Base-by-base conservation (phyloP, 2,113 vertebrate genomes). In the Dromaius novaehollandiae region DNA sequence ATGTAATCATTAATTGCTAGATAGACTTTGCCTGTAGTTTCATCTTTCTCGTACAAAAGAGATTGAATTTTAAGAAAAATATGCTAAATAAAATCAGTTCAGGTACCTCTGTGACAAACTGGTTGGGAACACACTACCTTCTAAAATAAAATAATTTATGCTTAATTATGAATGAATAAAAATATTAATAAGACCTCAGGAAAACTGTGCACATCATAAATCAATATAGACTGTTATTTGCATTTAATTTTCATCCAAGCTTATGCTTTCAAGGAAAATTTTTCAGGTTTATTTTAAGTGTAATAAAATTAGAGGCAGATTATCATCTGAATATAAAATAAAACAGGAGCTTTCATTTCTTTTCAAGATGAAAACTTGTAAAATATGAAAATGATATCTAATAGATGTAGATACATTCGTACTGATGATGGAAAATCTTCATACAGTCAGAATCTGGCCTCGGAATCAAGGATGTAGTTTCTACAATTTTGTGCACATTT, bases 81-180 rank as follows among this genome's bases (percentile, higher is more conserved):
- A 36, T 38, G 20, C 24, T 76, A 51, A 46, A 78, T 21, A 74
- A 89, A 70, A 42, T 34, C 50, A 58, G 56, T 58, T 58, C 30
- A 58, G 56, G 56, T 32, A 66, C 21, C 30, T 83, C 85, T 77
- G 84, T 76, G 73, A 65, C 46, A 95, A 83, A 82, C 64, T 96
- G 61, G 32, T 93, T 76, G 79, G 83, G 76, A 88, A 65, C 89
- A 84, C 48, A 86, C 50, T 78, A 94, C 89, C 75, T 98, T 91
- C 95, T 97, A 96, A 97, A 96, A 96, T 86, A 92, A 96, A 97
- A 98, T 83, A 97, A 97, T 95, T 94, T 97, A 90, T 98, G 89
- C 84, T 97, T 97, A 97, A 97, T 97, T 97, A 96, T 96, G 95
- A 96, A 97, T 88, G 76, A 79, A 96, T 88, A 96, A 97, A 97